Base-by-base conservation (phyloP, 2,797 vertebrate species). In the Brotula barbata region DNA sequence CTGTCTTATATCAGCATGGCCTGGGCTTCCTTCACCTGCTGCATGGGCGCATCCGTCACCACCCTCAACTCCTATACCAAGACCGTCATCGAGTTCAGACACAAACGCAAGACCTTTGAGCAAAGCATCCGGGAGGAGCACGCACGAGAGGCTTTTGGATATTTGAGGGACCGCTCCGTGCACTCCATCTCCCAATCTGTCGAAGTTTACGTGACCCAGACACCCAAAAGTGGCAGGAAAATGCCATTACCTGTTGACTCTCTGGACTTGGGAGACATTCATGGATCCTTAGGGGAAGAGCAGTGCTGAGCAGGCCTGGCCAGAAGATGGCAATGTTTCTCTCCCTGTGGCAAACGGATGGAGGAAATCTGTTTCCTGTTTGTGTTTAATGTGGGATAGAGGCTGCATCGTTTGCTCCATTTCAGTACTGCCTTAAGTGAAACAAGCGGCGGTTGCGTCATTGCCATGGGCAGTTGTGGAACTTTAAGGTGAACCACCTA, bases 61-160 rank as follows among this genome's bases (percentile, higher is more conserved):
- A 98, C 96, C 11, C 90, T 98, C 83, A 98, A 98, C 92, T 96
- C 96, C 58, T 97, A 98, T 87, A 98, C 96, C 0, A 98, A 97
- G 90, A 97, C 95, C 4, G 95, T 97, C 88, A 95, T 98, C 14
- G 96, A 97, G 89, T 97, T 98, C 91, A 91, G 95, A 48, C 94
- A 95, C 90, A 96, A 97, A 75, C 94, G 94, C 77, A 96, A 96
- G 83, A 93, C 94, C 63, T 96, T 95, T 36, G 94, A 95, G 87
- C 95, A 95, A 76, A 93, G 91, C 82, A 91, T 94, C 73, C 91
- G 93, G 14, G 92, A 94, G 85, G 94, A 96, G 78, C 91, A 93
- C 22, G 89, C 92, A 23, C 90, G 89, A n/a, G 93, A 95, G 83
- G 91, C 94, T 71, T 92, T 94, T 68, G 93, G 93, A 81, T 94